phyloP scores from a whole-genome alignment of 2,888 invertebrate species.

The Sesamia inferens region DNA sequence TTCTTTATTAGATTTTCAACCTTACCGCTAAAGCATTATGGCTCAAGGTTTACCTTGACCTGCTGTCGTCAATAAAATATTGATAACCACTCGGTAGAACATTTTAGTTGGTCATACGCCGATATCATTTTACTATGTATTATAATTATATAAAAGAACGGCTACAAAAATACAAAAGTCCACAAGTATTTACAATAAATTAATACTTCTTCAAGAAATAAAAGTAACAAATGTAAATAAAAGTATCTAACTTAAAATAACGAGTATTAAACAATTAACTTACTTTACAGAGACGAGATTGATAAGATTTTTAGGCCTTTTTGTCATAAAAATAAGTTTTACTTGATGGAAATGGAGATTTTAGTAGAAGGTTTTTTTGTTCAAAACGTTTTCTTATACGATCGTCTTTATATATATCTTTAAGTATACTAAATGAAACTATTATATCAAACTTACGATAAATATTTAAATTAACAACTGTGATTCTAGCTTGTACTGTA shows the following conservation, averaged over 20 bases:
- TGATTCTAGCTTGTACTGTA: slow-evolving; percentile 68
- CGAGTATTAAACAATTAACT: slow-evolving; percentile 61
- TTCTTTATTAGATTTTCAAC: too few relatives aligned
- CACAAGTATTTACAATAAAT: slow-evolving; percentile 66
- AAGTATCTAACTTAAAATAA: slow-evolving; percentile 59
- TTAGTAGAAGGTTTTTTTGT: slow-evolving; percentile 3
- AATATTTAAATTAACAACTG: slow-evolving; percentile 54
- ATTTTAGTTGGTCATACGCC: slow-evolving; percentile 41
- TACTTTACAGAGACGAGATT: slow-evolving; percentile 55
- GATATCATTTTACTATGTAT: slow-evolving; percentile 26
- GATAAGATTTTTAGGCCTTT: slow-evolving; percentile 57
- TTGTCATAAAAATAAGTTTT: neutral
- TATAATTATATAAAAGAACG: slow-evolving; percentile 43
- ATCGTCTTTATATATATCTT: slow-evolving; percentile 19
- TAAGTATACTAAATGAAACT: slow-evolving; percentile 32
- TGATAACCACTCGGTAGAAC: slow-evolving; percentile 33
- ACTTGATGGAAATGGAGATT: slow-evolving; percentile 4
- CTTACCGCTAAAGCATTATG: too few relatives aligned
- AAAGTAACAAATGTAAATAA: slow-evolving; percentile 67
- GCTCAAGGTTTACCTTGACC: too few relatives aligned
- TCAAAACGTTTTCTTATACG: slow-evolving; percentile 3
- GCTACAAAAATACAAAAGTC: slow-evolving; percentile 57
- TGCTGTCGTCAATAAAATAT: neutral
- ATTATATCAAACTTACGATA: slow-evolving; percentile 35
- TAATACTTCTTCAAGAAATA: slow-evolving; percentile 66